Base-by-base conservation (phyloP, 64 coral and sea anemone species). In the Exaiptasia diaphana region DNA sequence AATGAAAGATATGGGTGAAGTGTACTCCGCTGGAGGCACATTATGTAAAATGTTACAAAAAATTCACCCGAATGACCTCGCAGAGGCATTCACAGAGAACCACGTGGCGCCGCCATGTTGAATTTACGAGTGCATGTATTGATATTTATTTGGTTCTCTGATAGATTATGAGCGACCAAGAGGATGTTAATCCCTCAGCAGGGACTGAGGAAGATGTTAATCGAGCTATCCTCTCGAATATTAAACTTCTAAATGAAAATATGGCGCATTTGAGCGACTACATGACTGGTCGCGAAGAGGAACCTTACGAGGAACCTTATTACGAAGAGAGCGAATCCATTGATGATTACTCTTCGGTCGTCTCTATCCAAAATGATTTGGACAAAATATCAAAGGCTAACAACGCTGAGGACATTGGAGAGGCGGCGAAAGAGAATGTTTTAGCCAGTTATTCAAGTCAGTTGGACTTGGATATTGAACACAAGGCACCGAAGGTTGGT, bases 401-500 rank as follows among this genome's bases (percentile, higher is more conserved):
- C 9, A 49, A 23, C 10, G 18, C 41, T 17, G 58, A 50, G 12
- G 32, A 22, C 14, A 37, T 30, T 10, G 13, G 1, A 9, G 61
- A 53, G 27, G 26, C 15, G 4, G 42, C n/a, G 29, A 49, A 50
- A 55, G 52, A 4, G 21, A 40, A 36, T 71, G 67, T 71, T 32
- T 39, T 76, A 33, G 41, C 25, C 18, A 54, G 9, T 28, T 76
- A 76, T 76, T 54, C 0, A 30, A 58, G 41, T 87, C 41, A 78
- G 38, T 42, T 68, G 36, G 85, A 87, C 10, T 30, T 87, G n/a
- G 50, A 33, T 32, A 59, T 31, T 78, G 43, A 87, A 15, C 24
- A 54, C 29, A 87, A 67, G 68, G 85, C 36, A 24, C 74, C 72
- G 17, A 87, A 78, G 52, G 52, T 87, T 13, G 28, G 37, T 49